Conservation (phyloP, 2,888 invertebrate species). For the Neuroscelio doddi region DNA sequence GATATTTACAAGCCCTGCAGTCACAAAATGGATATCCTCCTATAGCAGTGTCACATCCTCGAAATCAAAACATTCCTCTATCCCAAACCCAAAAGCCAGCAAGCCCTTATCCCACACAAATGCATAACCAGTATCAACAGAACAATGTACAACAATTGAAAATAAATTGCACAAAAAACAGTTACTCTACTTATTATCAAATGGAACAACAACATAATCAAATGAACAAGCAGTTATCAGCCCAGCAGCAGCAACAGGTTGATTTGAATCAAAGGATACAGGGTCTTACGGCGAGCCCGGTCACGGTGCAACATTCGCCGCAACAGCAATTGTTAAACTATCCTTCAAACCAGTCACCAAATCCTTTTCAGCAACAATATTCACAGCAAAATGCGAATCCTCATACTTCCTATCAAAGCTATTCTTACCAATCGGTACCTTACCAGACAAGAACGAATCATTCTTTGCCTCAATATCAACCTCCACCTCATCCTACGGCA, state of each 20-base stretch:
- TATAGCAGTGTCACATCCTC: conserved; percentile 60
- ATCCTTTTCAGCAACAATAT: conserved; percentile 63
- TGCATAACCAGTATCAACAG: conserved; percentile 62
- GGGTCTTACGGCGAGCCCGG: conserved; percentile 64
- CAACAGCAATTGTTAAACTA: conserved; percentile 56
- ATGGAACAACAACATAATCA: conserved; percentile 69
- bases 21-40: conserved; percentile 56
- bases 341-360: conserved; percentile 60
- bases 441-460: conserved; percentile 61
- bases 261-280: conserved; percentile 59
- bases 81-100: conserved; percentile 65
- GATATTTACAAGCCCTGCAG: conserved; percentile 50
- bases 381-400: conserved; percentile 54
- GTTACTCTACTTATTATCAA: conserved; percentile 64
- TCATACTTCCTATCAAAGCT: conserved; percentile 56
- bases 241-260: conserved; percentile 63
- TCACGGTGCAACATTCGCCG: conserved; percentile 65
- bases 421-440: conserved; percentile 59
- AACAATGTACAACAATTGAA: conserved; percentile 60
- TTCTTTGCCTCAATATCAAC: conserved; percentile 69
- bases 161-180: conserved; percentile 56
- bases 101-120: conserved; percentile 65
- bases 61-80: conserved; percentile 60
- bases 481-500: conserved; percentile 66
- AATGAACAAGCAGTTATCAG: conserved; percentile 65